Evolutionary conservation across 1,140 invertebrate genomes (phyloP).

Genomic region (Euwallacea fornicatus): DNA sequence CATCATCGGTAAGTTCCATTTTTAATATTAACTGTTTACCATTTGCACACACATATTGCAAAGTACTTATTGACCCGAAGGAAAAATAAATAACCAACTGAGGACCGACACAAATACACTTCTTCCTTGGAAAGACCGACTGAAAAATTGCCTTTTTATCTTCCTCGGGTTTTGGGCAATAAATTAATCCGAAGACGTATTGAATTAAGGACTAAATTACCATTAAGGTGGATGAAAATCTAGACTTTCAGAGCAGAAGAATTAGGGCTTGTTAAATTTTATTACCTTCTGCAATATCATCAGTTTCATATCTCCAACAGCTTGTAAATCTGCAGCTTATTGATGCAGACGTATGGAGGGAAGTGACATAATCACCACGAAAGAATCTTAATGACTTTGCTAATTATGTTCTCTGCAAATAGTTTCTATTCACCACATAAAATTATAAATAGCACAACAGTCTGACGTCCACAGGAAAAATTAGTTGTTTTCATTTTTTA

Average conservation of each 20-base stretch:
- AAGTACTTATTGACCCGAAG: background rate
- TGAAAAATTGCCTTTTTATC: conserved; percentile 13
- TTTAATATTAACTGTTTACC: background rate
- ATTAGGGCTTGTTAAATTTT: background rate
- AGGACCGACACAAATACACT: background rate
- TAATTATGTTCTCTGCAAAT: conserved; percentile 33
- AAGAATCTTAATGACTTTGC: conserved; percentile 33
- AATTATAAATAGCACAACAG: conserved; percentile 23
- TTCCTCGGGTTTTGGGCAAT: background rate
- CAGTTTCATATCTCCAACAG: too few relatives aligned
- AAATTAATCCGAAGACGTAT: conserved; percentile 9
- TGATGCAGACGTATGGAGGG: background rate
- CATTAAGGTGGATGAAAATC: background rate
- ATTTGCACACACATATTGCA: background rate
- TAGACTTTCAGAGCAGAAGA: background rate
- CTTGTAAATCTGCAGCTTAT: too few relatives aligned
- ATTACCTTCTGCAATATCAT: background rate
- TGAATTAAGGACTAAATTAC: conserved; percentile 8
- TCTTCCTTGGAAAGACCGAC: background rate
- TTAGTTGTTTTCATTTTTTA: conserved; percentile 35
- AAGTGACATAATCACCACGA: conserved; percentile 9
- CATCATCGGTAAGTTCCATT: background rate
- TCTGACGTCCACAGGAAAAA: conserved; percentile 28
- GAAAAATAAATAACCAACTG: background rate
- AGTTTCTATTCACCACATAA: conserved; percentile 19